These are phyloP conservation scores for Illadopsis cleaveri DNA, from an alignment of 2,113 vertebrate genomes.

Conservation along the genomic window DNA sequence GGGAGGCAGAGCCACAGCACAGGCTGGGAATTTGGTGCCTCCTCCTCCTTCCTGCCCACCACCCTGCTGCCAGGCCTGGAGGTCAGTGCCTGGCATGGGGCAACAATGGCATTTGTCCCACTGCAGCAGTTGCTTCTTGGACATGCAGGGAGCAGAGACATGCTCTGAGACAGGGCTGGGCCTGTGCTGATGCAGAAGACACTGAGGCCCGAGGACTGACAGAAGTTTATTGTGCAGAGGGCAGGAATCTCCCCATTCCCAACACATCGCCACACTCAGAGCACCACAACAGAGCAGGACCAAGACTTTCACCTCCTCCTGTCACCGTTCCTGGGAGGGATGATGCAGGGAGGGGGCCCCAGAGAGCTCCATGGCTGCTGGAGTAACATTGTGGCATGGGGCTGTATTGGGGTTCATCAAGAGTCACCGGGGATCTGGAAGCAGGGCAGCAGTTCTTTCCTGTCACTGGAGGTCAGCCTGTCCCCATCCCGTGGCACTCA, in stretches of 20 bases:
- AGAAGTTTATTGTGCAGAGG: constrained; percentile 39
- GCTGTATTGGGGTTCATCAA: background rate
- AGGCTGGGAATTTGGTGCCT: accelerated
- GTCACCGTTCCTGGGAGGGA: background rate
- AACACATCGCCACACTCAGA: accelerated
- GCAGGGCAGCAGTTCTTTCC: background rate
- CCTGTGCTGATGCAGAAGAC: background rate
- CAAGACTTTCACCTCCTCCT: background rate
- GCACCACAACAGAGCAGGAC: accelerated
- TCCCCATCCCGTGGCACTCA: background rate
- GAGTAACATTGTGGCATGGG: accelerated
- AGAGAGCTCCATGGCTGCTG: background rate
- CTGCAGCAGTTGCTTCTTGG: background rate
- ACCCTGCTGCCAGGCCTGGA: background rate
- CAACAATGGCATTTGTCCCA: background rate
- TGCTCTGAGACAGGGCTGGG: background rate
- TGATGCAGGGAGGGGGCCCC: background rate
- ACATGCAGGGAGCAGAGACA: background rate
- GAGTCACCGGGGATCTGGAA: background rate
- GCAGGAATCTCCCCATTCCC: background rate
- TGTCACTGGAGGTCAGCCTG: accelerated
- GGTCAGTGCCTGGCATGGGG: accelerated
- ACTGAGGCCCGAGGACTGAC: background rate
- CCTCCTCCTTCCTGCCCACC: background rate
- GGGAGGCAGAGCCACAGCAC: background rate